phyloP scores from a whole-genome alignment of 2,113 vertebrate species.

The Halcyon senegalensis region DNA sequence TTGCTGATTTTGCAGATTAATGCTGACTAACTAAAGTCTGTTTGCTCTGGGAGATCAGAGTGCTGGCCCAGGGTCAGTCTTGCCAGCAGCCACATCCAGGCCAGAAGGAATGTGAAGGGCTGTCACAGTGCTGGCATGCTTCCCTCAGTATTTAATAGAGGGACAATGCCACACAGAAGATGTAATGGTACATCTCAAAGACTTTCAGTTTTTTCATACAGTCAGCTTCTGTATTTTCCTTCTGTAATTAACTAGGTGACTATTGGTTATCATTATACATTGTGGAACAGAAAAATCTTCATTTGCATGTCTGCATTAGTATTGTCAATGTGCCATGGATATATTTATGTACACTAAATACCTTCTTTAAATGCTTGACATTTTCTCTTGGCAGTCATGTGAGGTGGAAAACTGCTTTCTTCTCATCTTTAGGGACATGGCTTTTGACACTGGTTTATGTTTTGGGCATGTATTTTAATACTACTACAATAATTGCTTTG shows the following conservation, averaged over 20 bases:
- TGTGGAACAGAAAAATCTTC: not conserved
- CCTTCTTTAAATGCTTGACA: not conserved
- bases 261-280: not conserved
- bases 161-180: not conserved
- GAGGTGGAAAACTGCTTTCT: not conserved
- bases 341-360: not conserved
- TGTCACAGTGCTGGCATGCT: not conserved
- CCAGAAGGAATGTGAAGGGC: not conserved
- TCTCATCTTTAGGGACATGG: not conserved
- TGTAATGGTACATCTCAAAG: accelerated
- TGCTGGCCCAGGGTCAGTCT: not conserved
- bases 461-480: not conserved
- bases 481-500: not conserved
- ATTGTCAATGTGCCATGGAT: accelerated
- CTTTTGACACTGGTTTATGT: not conserved
- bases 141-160: not conserved
- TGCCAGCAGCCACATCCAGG: not conserved
- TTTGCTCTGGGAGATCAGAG: not conserved
- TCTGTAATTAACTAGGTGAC: not conserved
- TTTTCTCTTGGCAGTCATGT: not conserved
- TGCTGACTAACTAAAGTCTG: not conserved
- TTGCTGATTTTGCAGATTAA: not conserved
- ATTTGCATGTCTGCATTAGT: not conserved
- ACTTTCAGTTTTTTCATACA: not conserved
- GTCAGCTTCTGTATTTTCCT: not conserved